Percentiles rank a stretch among this genome's conserved stretches.
phyloP scores from a whole-genome alignment of 2,888 invertebrate genomes.

The Celastrina argiolus region DNA sequence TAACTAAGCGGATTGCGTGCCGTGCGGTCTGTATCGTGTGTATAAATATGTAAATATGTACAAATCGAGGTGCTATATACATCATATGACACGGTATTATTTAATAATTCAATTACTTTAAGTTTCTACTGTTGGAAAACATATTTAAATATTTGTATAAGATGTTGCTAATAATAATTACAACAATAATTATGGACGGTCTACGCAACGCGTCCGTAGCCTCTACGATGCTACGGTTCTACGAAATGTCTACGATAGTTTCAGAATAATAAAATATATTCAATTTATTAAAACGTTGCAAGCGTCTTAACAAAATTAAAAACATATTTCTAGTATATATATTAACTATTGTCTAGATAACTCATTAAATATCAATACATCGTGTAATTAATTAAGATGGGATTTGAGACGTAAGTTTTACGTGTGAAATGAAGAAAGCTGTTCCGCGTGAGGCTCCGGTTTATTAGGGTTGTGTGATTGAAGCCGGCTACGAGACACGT shows the following conservation, averaged over 20 bases:
- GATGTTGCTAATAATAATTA: too few relatives aligned
- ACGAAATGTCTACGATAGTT: not conserved
- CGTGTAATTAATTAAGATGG: slow-evolving; percentile 12
- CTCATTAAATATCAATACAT: not conserved
- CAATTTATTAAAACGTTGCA: too few relatives aligned
- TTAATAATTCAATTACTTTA: not conserved
- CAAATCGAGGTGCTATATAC: slow-evolving; percentile 8
- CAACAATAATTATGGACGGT: not conserved
- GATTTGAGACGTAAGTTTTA: slow-evolving; percentile 24
- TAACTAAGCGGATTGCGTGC: slow-evolving; percentile 19
- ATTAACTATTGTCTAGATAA: not conserved
- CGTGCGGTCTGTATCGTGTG: not conserved
- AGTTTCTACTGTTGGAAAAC: not conserved
- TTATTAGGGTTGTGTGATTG: slow-evolving; percentile 76
- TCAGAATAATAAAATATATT: too few relatives aligned
- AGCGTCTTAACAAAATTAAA: too few relatives aligned
- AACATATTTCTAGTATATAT: too few relatives aligned
- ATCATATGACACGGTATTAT: not conserved
- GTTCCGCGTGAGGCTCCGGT: slow-evolving; percentile 58
- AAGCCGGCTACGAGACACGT: slow-evolving; percentile 72
- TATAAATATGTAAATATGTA: slow-evolving; percentile 6
- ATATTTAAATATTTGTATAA: not conserved
- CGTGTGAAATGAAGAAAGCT: slow-evolving; percentile 42
- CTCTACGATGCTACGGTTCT: not conserved
- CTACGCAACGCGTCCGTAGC: not conserved